These are phyloP conservation scores for Athrips mouffetella DNA, from an alignment of 2,888 invertebrate species.

Conservation along the genomic window DNA sequence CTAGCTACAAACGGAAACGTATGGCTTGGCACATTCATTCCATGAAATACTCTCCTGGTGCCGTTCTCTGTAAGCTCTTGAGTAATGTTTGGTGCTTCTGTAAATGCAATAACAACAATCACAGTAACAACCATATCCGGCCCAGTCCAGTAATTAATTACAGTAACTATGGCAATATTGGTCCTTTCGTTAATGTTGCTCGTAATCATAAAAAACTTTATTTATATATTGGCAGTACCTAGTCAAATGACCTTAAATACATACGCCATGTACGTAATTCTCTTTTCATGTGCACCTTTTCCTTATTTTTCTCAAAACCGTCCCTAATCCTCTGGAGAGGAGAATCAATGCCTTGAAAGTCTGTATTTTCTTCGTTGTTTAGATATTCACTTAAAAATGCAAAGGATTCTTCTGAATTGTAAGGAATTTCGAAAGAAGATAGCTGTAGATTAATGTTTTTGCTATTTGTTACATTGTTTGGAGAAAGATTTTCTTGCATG, in stretches of 20 bases:
- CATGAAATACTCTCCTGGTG: constrained; percentile 34
- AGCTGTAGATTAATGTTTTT: not conserved
- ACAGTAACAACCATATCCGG: not conserved
- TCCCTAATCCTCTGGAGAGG: not conserved
- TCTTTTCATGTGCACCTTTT: not conserved
- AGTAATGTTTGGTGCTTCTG: constrained; percentile 15
- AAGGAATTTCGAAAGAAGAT: not conserved
- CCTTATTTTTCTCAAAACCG: not conserved
- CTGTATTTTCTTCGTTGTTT: not conserved
- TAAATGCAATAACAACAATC: constrained; percentile 9
- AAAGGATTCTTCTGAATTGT: not conserved
- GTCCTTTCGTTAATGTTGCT: no score
- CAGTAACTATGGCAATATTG: not conserved
- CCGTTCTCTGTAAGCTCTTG: no score
- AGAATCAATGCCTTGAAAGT: not conserved
- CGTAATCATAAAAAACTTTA: not conserved
- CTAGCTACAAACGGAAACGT: constrained; percentile 40
- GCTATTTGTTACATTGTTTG: not conserved
- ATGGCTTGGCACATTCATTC: constrained; percentile 24
- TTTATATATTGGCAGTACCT: not conserved
- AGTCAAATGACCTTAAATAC: constrained; percentile 11
- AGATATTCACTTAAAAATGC: not conserved
- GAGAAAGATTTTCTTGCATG: constrained; percentile 19
- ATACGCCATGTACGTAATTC: constrained; percentile 31
- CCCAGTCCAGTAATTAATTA: not conserved